phyloP scores from a whole-genome alignment of 1,140 invertebrate genomes.

The Nautilus pompilius region DNA sequence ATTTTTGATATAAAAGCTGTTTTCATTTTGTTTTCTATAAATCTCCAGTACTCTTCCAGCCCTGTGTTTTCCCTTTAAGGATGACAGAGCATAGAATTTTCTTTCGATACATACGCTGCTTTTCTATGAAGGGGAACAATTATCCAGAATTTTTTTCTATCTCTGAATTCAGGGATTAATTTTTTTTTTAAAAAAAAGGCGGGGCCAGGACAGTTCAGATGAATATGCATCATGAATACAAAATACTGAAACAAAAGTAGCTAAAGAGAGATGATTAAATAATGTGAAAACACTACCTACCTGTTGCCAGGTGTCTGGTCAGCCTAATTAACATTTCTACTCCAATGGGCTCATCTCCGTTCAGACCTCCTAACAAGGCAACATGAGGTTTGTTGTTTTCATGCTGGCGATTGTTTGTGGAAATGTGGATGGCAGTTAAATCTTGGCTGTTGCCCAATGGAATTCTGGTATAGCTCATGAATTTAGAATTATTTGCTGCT shows the following conservation, averaged over 20 bases:
- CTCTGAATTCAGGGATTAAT: too few species aligned
- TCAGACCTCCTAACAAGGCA: slow-evolving; percentile 77
- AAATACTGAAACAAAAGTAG: too few species aligned
- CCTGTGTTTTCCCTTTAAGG: too few species aligned
- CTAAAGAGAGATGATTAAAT: neutral
- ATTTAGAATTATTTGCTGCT: slow-evolving; percentile 64
- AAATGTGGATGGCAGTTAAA: slow-evolving; percentile 40
- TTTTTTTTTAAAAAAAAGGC: neutral
- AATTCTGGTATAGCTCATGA: slow-evolving; percentile 63
- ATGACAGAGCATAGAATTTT: too few species aligned
- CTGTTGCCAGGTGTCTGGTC: slow-evolving; percentile 71
- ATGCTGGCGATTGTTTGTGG: slow-evolving; percentile 17
- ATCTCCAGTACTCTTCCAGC: too few species aligned
- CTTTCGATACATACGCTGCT: too few species aligned
- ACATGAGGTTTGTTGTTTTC: slow-evolving; percentile 59
- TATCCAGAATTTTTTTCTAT: too few species aligned
- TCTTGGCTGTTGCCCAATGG: too few species aligned
- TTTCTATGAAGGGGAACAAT: too few species aligned
- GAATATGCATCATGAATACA: neutral
- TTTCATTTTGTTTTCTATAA: too few species aligned
- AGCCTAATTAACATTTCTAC: slow-evolving; percentile 80
- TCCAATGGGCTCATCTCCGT: slow-evolving; percentile 77
- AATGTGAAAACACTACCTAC: slow-evolving; percentile 20
- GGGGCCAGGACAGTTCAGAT: too few species aligned
- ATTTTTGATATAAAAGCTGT: too few species aligned